Evolutionary conservation across 2,113 vertebrate species (phyloP), one percentile per base, ranked within the genome.

Genomic region (Psilopsiagon aymara): DNA sequence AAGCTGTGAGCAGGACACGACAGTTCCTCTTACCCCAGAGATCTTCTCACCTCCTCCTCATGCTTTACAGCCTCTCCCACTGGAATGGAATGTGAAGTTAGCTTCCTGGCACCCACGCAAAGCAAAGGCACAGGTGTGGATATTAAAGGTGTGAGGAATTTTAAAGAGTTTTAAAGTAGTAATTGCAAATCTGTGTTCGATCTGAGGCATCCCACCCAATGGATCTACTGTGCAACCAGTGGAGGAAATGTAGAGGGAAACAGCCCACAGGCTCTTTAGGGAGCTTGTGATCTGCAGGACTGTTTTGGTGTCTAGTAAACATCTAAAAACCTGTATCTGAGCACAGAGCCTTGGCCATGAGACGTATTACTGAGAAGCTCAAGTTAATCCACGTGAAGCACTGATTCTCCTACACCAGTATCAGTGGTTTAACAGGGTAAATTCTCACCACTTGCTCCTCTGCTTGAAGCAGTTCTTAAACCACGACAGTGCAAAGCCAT

Each of bases 61-160:
- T 1, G 3, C 41, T 63, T 67, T 39, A 33, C 44, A 92, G 79
- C 82, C 70, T 92, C 82, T 82, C 67, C 70, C 77, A 17, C 49
- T 82, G 81, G 31, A 92, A 76, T 4, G 74, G 70, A 92, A 95
- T 0, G 1, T 55, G 44, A 62, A 46, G 78, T 84, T 31, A 76
- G 33, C 70, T 91, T 73, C 84, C 84, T 37, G 43, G 52, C 76
- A 83, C 64, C 73, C 88, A 92, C 4, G 0, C 49, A 43, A 53
- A 88, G 60, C 23, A 2, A 91, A 86, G 68, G 66, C 57, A n/a
- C 55, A 25, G 47, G 5, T 0, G 7, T 55, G 69, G 55, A 37
- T 68, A 19, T 63, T 66, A 66, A 71, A 87, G 52, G 91, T 86
- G 86, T 88, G 90, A 91, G 86, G 94, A 92, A 94, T 92, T 78